A percentile compares a stretch with the other conserved stretches of the same genome.
phyloP scores from a whole-genome alignment of 2,113 vertebrate species.

The Lophochroa leadbeateri region DNA sequence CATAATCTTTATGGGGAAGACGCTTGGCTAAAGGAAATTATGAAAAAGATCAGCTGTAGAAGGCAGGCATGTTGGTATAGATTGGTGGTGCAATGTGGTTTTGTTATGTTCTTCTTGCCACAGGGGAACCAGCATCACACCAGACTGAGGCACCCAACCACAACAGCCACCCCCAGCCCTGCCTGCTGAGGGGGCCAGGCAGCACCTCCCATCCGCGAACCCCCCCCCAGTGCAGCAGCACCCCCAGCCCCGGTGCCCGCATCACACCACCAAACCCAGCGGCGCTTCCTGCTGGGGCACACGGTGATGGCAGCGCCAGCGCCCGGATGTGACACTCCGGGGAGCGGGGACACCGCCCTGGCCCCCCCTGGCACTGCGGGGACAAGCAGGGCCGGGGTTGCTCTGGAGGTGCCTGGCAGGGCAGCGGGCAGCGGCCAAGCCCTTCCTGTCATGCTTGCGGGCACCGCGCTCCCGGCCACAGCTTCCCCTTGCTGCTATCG shows the following conservation, averaged over 20 bases:
- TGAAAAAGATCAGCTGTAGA: not conserved
- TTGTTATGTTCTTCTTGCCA: not conserved
- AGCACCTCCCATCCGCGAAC: not conserved
- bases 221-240: not conserved
- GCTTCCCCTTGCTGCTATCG: slow-evolving; percentile 75
- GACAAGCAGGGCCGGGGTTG: not conserved
- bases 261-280: not conserved
- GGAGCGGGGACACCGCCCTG: slow-evolving; percentile 19
- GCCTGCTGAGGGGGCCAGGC: not conserved
- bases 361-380: not conserved
- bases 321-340: slow-evolving; percentile 29
- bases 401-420: not conserved
- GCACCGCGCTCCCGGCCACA: slow-evolving; percentile 69
- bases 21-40: not conserved
- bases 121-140: not conserved
- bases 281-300: slow-evolving; percentile 22
- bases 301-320: not conserved
- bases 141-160: not conserved
- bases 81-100: not conserved
- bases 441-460: slow-evolving; percentile 76
- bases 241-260: not conserved
- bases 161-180: not conserved
- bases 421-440: not conserved
- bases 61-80: not conserved
- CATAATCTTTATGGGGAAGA: not conserved